Evolutionary conservation across 2,797 vertebrate species (phyloP).

Genomic region (Amblyraja radiata): DNA sequence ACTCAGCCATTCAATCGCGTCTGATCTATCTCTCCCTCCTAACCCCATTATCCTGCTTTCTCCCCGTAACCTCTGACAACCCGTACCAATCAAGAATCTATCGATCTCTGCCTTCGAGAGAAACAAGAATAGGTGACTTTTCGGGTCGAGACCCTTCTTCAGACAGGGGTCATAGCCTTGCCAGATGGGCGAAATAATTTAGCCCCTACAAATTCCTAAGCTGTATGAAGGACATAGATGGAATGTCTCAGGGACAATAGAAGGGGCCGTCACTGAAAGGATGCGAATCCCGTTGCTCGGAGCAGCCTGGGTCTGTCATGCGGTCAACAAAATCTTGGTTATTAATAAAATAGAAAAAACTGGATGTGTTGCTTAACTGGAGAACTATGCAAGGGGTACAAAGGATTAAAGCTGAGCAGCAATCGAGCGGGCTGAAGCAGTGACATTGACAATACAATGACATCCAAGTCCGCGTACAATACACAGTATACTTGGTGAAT

Average conservation of each 20-base stretch:
- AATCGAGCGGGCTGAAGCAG: neutral
- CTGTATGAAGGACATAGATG: neutral
- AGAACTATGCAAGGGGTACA: constrained; percentile 2
- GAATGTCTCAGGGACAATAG: neutral
- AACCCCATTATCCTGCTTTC: no score
- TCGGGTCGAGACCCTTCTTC: neutral
- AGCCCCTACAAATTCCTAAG: constrained; percentile 3
- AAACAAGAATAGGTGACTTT: no score
- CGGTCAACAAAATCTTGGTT: neutral
- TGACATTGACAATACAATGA: constrained; percentile 12
- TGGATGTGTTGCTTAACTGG: neutral
- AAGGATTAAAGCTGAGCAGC: neutral
- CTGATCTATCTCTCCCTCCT: no score
- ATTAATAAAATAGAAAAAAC: constrained; percentile 22
- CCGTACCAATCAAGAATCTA: no score
- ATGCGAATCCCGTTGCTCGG: neutral
- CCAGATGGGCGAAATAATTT: neutral
- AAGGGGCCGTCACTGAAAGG: constrained; percentile 16
- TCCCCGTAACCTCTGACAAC: no score
- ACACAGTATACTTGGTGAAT: neutral
- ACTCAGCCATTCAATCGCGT: no score
- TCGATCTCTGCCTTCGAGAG: no score
- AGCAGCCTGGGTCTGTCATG: neutral
- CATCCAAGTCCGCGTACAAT: neutral
- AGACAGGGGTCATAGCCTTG: neutral